phyloP scores from a whole-genome alignment of 2,888 invertebrate species.

The Xanthia icteritia region DNA sequence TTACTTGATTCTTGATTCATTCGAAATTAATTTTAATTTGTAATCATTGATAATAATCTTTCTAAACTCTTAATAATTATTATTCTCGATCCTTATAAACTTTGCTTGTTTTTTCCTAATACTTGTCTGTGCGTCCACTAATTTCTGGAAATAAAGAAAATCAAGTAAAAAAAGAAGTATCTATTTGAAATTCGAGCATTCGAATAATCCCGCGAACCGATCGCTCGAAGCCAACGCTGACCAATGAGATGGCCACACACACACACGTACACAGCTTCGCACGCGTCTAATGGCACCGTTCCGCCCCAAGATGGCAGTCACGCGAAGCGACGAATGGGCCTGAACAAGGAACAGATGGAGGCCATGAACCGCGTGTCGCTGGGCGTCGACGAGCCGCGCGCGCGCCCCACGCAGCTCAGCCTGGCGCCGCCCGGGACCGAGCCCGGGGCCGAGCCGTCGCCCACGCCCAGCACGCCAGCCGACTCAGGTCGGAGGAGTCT shows the following conservation, averaged over 20 bases:
- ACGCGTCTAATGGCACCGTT: constrained; percentile 86
- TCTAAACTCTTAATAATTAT: not conserved
- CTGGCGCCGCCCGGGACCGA: constrained; percentile 70
- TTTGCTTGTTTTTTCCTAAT: constrained; percentile 14
- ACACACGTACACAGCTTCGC: constrained; percentile 74
- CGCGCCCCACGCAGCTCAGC: constrained; percentile 87
- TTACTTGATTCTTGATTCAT: constrained; percentile 16
- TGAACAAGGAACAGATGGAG: constrained; percentile 90
- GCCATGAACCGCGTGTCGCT: constrained; percentile 89
- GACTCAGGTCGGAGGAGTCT: constrained; percentile 88
- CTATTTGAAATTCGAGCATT: constrained; percentile 43
- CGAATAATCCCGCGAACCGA: constrained; percentile 36
- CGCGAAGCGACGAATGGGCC: constrained; percentile 90
- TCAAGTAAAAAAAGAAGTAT: not conserved
- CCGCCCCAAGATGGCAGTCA: constrained; percentile 90
- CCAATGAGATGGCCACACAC: constrained; percentile 65
- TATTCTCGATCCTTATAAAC: constrained; percentile 1
- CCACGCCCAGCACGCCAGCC: constrained; percentile 90
- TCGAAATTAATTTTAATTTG: not conserved
- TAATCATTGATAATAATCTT: constrained; percentile 20
- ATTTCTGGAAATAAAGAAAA: not conserved
- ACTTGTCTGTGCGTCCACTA: constrained; percentile 18
- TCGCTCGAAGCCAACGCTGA: constrained; percentile 49
- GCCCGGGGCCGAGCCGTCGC: constrained; percentile 82
- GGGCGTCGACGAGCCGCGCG: constrained; percentile 72